phyloP scores from a whole-genome alignment of 2,797 vertebrate species.

The Dendrocincla fuliginosa region DNA sequence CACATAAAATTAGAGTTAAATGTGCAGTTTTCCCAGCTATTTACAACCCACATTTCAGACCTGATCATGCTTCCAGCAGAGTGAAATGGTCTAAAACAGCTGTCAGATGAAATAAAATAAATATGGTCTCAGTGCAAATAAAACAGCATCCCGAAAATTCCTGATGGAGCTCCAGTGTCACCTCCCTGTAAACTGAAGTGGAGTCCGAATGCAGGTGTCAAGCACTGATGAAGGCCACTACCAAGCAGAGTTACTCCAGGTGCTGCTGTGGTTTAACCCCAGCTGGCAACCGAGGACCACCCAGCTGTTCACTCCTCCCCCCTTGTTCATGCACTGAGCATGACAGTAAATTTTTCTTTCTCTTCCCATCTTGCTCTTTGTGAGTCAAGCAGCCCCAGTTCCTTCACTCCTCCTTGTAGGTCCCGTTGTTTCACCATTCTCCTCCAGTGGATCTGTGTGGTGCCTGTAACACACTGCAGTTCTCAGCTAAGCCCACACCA shows the following conservation, averaged over 20 bases:
- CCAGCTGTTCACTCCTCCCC: background rate
- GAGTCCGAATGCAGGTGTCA: background rate
- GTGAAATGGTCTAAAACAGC: slow-evolving; percentile 69
- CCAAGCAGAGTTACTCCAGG: background rate
- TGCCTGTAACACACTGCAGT: background rate
- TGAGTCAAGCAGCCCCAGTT: background rate
- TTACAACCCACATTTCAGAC: slow-evolving; percentile 63
- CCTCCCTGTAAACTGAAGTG: background rate
- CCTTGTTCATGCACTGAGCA: background rate
- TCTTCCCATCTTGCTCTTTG: background rate
- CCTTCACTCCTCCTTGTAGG: background rate
- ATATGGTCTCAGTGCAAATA: slow-evolving; percentile 37
- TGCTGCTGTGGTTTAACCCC: background rate
- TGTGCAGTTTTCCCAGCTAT: slow-evolving; percentile 40
- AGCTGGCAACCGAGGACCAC: background rate
- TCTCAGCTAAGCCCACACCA: background rate
- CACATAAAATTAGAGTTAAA: slow-evolving; percentile 68
- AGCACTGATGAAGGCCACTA: background rate
- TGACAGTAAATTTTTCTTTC: background rate
- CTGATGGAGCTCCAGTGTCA: background rate
- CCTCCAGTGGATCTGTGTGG: background rate
- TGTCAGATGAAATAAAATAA: slow-evolving; percentile 72
- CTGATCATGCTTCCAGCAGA: slow-evolving; percentile 60
- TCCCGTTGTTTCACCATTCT: background rate
- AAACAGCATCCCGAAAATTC: background rate